Conservation (phyloP, 2,113 vertebrate species). For the Eulemur rufifrons region DNA sequence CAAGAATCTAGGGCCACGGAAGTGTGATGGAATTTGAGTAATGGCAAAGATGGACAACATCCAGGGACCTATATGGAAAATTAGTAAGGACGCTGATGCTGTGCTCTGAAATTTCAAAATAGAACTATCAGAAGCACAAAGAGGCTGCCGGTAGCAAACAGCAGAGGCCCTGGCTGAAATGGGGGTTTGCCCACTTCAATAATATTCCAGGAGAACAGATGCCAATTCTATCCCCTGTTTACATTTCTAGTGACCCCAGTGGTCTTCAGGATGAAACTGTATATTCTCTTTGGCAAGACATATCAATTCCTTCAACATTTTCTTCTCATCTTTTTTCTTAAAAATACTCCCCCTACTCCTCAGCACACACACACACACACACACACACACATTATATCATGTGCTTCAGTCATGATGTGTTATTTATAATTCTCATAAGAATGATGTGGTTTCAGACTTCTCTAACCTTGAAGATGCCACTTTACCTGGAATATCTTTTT, state of each 20-base stretch:
- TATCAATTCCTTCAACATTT: background rate
- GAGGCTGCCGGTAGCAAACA: background rate
- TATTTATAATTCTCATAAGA: background rate
- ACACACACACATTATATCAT: background rate
- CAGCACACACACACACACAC: too few relatives aligned
- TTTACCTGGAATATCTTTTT: background rate
- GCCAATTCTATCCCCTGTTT: background rate
- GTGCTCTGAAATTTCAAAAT: background rate
- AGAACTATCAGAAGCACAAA: background rate
- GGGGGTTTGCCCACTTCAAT: background rate
- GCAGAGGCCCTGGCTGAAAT: background rate
- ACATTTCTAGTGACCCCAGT: background rate
- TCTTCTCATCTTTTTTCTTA: background rate
- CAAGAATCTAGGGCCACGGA: background rate
- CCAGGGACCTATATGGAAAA: background rate
- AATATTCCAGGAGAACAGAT: background rate
- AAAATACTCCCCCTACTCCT: accelerated
- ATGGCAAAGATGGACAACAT: background rate
- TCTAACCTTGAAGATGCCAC: background rate
- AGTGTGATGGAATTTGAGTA: background rate
- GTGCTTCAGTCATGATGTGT: background rate
- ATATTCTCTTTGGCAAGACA: background rate
- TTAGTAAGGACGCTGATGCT: background rate
- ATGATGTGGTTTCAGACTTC: background rate
- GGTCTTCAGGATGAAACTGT: background rate